A percentile compares a stretch with the other conserved stretches of the same genome.
These are phyloP conservation scores for Pseudachorutes palmiensis DNA, from an alignment of 1,140 invertebrate genomes.

Conservation along the genomic window DNA sequence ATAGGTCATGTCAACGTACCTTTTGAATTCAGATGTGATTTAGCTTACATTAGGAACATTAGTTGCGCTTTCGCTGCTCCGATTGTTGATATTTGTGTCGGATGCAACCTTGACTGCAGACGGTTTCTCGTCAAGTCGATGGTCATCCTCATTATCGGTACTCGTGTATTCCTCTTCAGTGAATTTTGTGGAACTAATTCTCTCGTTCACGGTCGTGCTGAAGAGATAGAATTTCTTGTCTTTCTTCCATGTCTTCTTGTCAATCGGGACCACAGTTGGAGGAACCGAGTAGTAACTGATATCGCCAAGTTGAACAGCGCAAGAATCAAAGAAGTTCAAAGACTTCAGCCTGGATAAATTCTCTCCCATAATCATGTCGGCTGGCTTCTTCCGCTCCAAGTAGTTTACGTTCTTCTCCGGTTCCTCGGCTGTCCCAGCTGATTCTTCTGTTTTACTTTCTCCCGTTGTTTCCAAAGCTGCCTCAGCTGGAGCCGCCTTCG, in stretches of 20 bases:
- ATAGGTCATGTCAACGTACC: background rate
- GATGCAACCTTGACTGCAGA: too few relatives aligned
- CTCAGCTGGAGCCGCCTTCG: too few relatives aligned
- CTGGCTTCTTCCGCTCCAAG: slow-evolving; percentile 48
- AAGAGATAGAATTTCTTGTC: background rate
- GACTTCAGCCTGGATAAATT: slow-evolving; percentile 66
- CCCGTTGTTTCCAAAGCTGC: background rate
- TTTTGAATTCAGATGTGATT: background rate
- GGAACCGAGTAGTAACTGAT: slow-evolving; percentile 57
- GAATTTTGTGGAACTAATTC: slow-evolving; percentile 19
- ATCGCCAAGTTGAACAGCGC: slow-evolving; percentile 78
- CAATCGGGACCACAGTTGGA: slow-evolving; percentile 20
- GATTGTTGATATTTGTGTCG: background rate
- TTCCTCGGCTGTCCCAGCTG: background rate
- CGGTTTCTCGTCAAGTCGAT: background rate
- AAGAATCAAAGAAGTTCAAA: slow-evolving; percentile 79
- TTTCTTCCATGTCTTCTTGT: slow-evolving; percentile 27
- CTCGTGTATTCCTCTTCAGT: background rate
- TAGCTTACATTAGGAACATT: too few relatives aligned
- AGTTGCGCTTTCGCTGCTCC: too few relatives aligned
- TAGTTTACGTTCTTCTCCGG: background rate
- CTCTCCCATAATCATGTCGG: slow-evolving; percentile 61
- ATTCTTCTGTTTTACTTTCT: too few relatives aligned
- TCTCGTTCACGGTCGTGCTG: slow-evolving; percentile 41
- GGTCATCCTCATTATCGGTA: background rate